phyloP scores from a whole-genome alignment of 1,140 invertebrate species.

The Leptoteleia sp. region DNA sequence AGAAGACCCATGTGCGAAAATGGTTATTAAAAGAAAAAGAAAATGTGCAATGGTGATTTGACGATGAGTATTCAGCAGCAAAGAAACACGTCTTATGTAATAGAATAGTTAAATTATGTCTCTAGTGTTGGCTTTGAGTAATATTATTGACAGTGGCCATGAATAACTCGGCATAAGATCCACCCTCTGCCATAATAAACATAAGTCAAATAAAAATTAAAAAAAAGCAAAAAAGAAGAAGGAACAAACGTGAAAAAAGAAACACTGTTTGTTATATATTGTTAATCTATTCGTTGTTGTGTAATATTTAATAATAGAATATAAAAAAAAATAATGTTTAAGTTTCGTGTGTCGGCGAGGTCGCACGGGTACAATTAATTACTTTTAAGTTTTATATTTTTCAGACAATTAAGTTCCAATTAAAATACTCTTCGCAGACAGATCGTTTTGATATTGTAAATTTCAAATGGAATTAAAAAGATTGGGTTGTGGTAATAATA shows the following conservation, averaged over 20 bases:
- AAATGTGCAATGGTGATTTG: conserved; percentile 71
- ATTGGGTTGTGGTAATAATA: not conserved
- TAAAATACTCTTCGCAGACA: conserved; percentile 33
- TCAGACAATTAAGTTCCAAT: conserved; percentile 11
- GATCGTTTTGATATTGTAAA: conserved; percentile 10
- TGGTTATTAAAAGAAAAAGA: conserved; percentile 41
- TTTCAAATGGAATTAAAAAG: not conserved
- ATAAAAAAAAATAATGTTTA: conserved; percentile 53
- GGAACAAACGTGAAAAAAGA: conserved; percentile 22
- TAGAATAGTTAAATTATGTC: conserved; percentile 71
- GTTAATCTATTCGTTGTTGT: conserved; percentile 72
- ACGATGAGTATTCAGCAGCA: conserved; percentile 64
- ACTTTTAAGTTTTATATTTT: conserved; percentile 41
- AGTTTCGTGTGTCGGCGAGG: conserved; percentile 38
- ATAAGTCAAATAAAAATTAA: conserved; percentile 65
- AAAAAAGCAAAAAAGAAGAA: conserved; percentile 1
- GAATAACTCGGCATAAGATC: conserved; percentile 75
- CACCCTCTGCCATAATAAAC: conserved; percentile 74
- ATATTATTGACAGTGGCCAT: conserved; percentile 74
- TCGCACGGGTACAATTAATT: conserved; percentile 44
- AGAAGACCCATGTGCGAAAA: conserved; percentile 74
- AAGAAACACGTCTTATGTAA: conserved; percentile 72
- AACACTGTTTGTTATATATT: conserved; percentile 70
- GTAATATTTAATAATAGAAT: conserved; percentile 62
- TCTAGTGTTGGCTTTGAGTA: conserved; percentile 73